Base-by-base conservation (phyloP, 2,113 vertebrate genomes). In the Brachypodius melanocephalos region DNA sequence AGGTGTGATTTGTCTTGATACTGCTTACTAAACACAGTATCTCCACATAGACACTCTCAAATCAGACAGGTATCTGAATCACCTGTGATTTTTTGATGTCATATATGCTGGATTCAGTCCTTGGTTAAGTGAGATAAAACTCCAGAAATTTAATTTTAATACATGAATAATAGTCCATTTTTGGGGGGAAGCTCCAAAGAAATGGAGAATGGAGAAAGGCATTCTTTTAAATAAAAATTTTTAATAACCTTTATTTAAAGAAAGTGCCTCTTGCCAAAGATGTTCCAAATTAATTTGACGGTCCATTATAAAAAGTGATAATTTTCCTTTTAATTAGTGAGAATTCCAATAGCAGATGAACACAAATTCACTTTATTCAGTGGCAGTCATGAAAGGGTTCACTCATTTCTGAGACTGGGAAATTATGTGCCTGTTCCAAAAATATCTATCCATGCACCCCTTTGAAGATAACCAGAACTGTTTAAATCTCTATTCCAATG, bases 311-410 rank as follows among this genome's bases (percentile, higher is more conserved):
- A 83, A 80, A 69, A 43, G 1, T 4, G 7, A 65, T 57, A 0
- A 42, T 90, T 77, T 81, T 61, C 22, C 14, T 61, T 54, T 75
- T 40, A 7, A 3, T 61, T 75, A 68, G 59, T 46, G 9, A 79
- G 14, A 89, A 61, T 62, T 87, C 5, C 3, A 79, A 65, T 46
- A 68, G 26, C 12, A 9, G 5, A 66, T 66, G 22, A 73, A 54
- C 10, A 83, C 16, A 82, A 81, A 72, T 22, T 76, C 42, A 34
- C 38, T 4, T 85, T 78, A n/a, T 73, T 65, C 32, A 55, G 14
- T 3, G 0, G 6, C 8, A 83, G 6, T 62, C 26, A 51, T 54
- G 14, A 79, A 90, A 78, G 14, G 0, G 0, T 12, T 87, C 4
- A 1, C 7, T 36, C 5, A 1, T 46, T 85, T 62, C 55, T 61